Evolutionary conservation across 2,888 invertebrate species (phyloP), one percentile per base, ranked within the genome.

Genomic region (Piscicola geometra): DNA sequence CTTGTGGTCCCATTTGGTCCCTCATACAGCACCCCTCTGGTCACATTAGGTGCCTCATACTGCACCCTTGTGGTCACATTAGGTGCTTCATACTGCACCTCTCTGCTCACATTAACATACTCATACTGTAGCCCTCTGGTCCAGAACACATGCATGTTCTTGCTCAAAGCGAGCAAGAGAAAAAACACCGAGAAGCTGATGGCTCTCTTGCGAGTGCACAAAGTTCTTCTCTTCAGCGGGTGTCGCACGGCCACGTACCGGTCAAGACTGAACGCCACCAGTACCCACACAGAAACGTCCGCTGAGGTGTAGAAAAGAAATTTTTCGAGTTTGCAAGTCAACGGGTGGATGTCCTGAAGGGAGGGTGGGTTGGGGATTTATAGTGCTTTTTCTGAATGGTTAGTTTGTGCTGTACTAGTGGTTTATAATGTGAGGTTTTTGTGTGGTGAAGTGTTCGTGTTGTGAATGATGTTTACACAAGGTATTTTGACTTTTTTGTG

Each of bases 61-160:
- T n/a, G n/a, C n/a, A n/a, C n/a, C n/a, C n/a, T n/a, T n/a, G n/a
- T n/a, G n/a, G n/a, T n/a, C n/a, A n/a, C n/a, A n/a, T n/a, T n/a
- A n/a, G n/a, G n/a, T n/a, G n/a, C n/a, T n/a, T n/a, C n/a, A n/a
- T n/a, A n/a, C n/a, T n/a, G n/a, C n/a, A n/a, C n/a, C n/a, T n/a
- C n/a, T n/a, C n/a, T n/a, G n/a, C n/a, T n/a, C n/a, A n/a, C n/a
- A n/a, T n/a, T n/a, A n/a, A n/a, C n/a, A n/a, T n/a, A n/a, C 25
- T n/a, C 33, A 75, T 80, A 79, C 0, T 78, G 73, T 1, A 75
- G 69, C n/a, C 79, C 79, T 5, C 82, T 79, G 0, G 81, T 82
- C 81, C 82, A 82, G 69, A 83, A 79, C n/a, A 83, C 81, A 76
- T 83, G 82, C 35, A 80, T 66, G 75, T 83, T 84, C 52, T 83